Base-by-base conservation (phyloP, 2,797 vertebrate species). In the Bucorvus abyssinicus region DNA sequence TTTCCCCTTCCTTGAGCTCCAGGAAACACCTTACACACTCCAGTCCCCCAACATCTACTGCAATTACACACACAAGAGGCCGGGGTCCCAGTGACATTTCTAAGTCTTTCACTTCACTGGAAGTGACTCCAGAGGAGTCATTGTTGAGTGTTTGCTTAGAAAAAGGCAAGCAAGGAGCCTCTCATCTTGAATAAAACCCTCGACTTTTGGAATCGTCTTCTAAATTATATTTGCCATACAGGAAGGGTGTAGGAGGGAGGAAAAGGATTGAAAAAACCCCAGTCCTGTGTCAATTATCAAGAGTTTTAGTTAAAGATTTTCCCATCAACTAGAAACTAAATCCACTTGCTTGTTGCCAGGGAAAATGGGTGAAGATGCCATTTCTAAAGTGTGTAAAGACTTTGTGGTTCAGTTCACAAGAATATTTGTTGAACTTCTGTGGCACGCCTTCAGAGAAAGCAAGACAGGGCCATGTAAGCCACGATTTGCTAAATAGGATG, bases 381-480 rank as follows among this genome's bases (percentile, higher is more conserved):
- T 94, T 95, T 97, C 92, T 92, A 61, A 90, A 96, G 86, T 91
- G 94, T 96, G 94, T 87, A 95, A 96, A 95, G 78, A 84, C 96
- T 93, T 97, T 91, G 84, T 93, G 83, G 94, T 95, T 97, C 90
- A 94, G 96, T 97, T 97, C 94, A 94, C 96, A 97, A 95, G 86
- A 97, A 96, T 94, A 97, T 97, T 97, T 97, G 94, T 95, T 97
- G 94, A 96, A 95, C 95, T 97, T 96, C 64, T 85, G 92, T 95
- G 96, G 97, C 97, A 95, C 10, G 5, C 84, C 97, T 97, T 98
- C 96, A 98, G 95, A 96, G 89, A 94, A 94, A 97, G 91, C 89
- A 94, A 96, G 90, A 97, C 21, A 5, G 87, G 87, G 57, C 95
- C 96, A 89, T 78, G 93, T 98, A 97, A 98, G 96, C 97, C 87